Conservation (phyloP, 2,888 invertebrate genomes). For the Petrolisthes cinctipes region DNA sequence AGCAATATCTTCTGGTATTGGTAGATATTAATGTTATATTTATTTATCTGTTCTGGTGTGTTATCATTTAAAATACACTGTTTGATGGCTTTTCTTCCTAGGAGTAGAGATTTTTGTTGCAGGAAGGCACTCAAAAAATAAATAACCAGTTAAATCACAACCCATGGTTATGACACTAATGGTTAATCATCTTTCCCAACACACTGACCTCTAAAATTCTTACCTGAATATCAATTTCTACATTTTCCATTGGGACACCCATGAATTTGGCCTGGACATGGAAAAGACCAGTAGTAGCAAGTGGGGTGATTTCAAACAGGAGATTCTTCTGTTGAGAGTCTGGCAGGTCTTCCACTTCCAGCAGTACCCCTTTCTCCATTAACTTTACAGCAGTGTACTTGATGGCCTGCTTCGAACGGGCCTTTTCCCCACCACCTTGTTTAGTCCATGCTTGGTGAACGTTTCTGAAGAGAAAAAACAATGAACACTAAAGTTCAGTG, state of each 20-base stretch:
- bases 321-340: constrained; percentile 81
- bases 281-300: constrained; percentile 76
- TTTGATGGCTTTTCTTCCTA: too few species aligned
- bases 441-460: constrained; percentile 47
- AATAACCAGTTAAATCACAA: too few species aligned
- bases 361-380: constrained; percentile 79
- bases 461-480: constrained; percentile 31
- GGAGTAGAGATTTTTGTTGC: too few species aligned
- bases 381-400: constrained; percentile 80
- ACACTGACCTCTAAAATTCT: constrained; percentile 26
- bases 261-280: constrained; percentile 81
- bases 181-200: too few species aligned
- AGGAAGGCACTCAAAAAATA: too few species aligned
- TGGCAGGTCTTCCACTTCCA: constrained; percentile 79
- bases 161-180: too few species aligned
- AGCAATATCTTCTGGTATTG: too few species aligned
- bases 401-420: constrained; percentile 66
- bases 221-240: constrained; percentile 78
- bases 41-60: too few species aligned
- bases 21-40: too few species aligned
- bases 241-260: constrained; percentile 82
- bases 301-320: constrained; percentile 80
- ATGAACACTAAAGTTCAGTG: too few species aligned
- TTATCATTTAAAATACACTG: too few species aligned
- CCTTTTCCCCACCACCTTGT: not conserved